These are phyloP conservation scores for Odontocerum albicorne DNA, from an alignment of 2,888 invertebrate species.

Conservation along the genomic window DNA sequence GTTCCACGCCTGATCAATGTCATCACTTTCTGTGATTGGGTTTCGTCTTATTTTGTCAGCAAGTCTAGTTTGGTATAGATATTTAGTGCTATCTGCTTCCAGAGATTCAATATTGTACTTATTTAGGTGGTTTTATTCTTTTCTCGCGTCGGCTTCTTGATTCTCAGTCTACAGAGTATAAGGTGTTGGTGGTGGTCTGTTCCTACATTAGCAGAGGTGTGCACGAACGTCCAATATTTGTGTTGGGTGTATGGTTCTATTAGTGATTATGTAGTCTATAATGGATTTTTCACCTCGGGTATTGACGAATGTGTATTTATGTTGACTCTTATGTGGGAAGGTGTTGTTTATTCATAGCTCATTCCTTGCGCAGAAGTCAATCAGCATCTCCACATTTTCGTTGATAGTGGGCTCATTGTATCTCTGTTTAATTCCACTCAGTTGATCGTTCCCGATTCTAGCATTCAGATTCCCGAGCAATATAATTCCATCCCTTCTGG, in stretches of 20 bases:
- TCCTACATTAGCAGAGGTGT: conserved; percentile 24
- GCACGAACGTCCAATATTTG: conserved; percentile 26
- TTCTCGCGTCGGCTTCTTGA: conserved; percentile 11
- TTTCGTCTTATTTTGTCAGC: conserved; percentile 9
- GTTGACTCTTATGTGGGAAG: conserved; percentile 25
- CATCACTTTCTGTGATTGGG: conserved; percentile 10
- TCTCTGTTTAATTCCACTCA: conserved; percentile 27
- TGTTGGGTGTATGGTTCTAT: conserved; percentile 20
- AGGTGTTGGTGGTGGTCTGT: conserved; percentile 30
- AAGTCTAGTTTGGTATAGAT: conserved; percentile 12
- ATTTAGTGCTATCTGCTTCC: conserved; percentile 11
- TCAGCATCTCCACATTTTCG: conserved; percentile 28
- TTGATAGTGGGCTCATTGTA: conserved; percentile 25
- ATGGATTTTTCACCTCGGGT: conserved; percentile 26
- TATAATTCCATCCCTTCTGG: too few species aligned
- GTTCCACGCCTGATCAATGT: conserved; percentile 2
- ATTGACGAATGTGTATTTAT: conserved; percentile 31
- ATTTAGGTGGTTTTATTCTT: too few species aligned
- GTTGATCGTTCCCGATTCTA: conserved; percentile 22
- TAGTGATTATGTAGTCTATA: conserved; percentile 28
- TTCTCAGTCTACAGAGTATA: conserved; percentile 19
- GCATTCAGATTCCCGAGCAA: too few species aligned
- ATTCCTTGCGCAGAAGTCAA: conserved; percentile 23
- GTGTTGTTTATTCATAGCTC: conserved; percentile 27
- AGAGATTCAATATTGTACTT: conserved; percentile 22